phyloP scores from a whole-genome alignment of 2,888 invertebrate species.

The Pecten maximus region DNA sequence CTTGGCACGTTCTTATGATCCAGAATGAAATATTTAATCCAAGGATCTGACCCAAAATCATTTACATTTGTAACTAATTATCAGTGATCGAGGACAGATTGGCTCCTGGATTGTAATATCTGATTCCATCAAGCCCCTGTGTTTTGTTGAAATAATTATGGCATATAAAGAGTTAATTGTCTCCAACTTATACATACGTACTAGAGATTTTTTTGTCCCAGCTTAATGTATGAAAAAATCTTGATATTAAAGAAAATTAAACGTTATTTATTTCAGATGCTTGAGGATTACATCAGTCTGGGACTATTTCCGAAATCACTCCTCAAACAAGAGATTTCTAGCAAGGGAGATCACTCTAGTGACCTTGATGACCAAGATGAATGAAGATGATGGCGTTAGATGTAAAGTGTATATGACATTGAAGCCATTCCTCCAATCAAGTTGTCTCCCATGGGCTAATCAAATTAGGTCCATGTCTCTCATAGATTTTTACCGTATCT shows the following conservation, averaged over 20 bases:
- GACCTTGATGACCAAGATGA: neutral
- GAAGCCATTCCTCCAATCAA: neutral
- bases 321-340: slow-evolving; percentile 55
- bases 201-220: no score
- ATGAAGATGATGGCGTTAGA: neutral
- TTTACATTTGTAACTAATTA: no score
- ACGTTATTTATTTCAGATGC: slow-evolving; percentile 84
- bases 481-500: neutral
- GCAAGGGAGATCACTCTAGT: slow-evolving; percentile 54
- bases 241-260: neutral
- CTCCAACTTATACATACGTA: no score
- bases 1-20: no score
- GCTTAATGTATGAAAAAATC: neutral
- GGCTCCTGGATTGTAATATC: no score
- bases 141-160: no score
- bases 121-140: no score
- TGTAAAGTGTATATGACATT: neutral
- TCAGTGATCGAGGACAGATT: no score
- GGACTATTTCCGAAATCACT: slow-evolving; percentile 88
- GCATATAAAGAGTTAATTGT: no score
- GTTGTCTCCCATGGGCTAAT: neutral
- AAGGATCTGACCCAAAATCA: no score
- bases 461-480: neutral
- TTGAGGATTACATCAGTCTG: slow-evolving; percentile 91
- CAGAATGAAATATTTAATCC: no score